phyloP scores from a whole-genome alignment of 2,888 invertebrate genomes.

The Tetramorium bicarinatum region DNA sequence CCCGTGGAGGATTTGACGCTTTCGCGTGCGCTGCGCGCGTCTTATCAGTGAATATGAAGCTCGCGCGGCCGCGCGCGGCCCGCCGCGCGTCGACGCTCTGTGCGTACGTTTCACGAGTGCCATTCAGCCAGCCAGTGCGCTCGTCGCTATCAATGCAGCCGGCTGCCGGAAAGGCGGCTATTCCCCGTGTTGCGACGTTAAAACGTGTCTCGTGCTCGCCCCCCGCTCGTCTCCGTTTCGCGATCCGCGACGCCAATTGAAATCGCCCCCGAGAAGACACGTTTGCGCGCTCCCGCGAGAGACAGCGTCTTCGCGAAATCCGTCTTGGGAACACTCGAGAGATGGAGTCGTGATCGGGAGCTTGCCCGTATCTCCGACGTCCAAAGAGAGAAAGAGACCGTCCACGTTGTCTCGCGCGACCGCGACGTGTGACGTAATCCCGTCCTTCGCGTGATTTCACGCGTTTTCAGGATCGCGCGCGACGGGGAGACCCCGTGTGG shows the following conservation, averaged over 20 bases:
- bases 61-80: constrained; percentile 18
- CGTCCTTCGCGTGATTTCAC: constrained; percentile 27
- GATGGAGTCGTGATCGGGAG: constrained; percentile 47
- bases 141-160: constrained; percentile 33
- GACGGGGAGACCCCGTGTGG: too few species aligned
- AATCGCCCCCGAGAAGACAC: not conserved
- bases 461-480: constrained; percentile 30
- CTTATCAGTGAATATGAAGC: constrained; percentile 39
- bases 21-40: not conserved
- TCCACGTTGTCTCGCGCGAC: not conserved
- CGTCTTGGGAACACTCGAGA: constrained; percentile 9
- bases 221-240: too few species aligned
- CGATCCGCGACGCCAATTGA: not conserved
- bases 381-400: constrained; percentile 9
- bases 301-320: not conserved
- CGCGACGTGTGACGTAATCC: not conserved
- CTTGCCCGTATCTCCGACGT: not conserved
- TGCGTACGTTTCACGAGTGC: constrained; percentile 30
- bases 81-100: constrained; percentile 36
- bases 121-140: constrained; percentile 46
- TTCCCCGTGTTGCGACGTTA: constrained; percentile 22
- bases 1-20: constrained; percentile 22
- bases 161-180: not conserved
- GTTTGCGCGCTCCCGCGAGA: not conserved
- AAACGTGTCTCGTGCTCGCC: not conserved